These are phyloP conservation scores for Auanema sp. DNA, from an alignment of 2,888 invertebrate species.

Conservation along the genomic window DNA sequence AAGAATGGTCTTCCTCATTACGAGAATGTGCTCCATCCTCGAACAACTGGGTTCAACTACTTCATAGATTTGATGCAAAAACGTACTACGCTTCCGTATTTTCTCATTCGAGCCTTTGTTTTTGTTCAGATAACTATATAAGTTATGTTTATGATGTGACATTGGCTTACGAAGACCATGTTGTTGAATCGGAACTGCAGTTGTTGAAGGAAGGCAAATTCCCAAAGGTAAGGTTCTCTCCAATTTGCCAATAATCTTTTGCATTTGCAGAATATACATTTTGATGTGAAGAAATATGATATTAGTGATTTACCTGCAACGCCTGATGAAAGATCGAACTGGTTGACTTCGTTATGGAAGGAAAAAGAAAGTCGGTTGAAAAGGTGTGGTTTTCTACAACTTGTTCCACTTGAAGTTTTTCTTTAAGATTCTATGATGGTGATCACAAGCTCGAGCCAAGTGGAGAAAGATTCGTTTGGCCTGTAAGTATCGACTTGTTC, in stretches of 20 bases:
- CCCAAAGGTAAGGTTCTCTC: conserved; percentile 78
- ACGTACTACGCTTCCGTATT: conserved; percentile 61
- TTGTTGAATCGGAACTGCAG: conserved; percentile 78
- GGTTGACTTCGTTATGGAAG: conserved; percentile 65
- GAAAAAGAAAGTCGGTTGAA: conserved; percentile 65
- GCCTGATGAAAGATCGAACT: conserved; percentile 48
- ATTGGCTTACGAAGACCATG: conserved; percentile 74
- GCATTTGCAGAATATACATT: conserved; percentile 31
- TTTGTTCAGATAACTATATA: conserved; percentile 70
- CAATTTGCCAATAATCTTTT: conserved; percentile 63
- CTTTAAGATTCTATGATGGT: conserved; percentile 19
- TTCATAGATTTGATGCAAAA: conserved; percentile 68
- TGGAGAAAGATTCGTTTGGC: conserved; percentile 37
- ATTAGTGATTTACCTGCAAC: conserved; percentile 25
- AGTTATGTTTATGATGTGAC: conserved; percentile 83
- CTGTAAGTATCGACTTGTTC: conserved; percentile 20
- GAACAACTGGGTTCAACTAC: conserved; percentile 77
- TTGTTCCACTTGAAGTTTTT: background rate
- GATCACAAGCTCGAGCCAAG: conserved; percentile 24
- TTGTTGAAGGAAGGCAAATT: conserved; percentile 73
- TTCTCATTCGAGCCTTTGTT: background rate
- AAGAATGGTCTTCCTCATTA: conserved; percentile 70
- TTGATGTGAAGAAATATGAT: conserved; percentile 36
- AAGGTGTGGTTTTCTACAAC: conserved; percentile 14
- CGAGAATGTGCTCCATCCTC: conserved; percentile 79